Evolutionary conservation across 2,888 invertebrate species (phyloP).

Genomic region (Agrotis puta): DNA sequence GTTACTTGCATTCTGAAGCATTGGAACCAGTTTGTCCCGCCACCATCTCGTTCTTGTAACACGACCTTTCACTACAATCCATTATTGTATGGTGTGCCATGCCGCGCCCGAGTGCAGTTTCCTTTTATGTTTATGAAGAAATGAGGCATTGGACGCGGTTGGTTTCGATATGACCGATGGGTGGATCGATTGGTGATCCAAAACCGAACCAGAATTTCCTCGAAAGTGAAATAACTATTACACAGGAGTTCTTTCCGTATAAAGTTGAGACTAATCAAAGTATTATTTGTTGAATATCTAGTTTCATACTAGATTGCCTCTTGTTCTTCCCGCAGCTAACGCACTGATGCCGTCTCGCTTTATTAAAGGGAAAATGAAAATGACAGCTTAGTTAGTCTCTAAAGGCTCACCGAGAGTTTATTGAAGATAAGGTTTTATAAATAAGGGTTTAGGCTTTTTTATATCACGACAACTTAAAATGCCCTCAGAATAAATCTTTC

Average conservation of each 20-base stretch:
- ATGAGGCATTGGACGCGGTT: slow-evolving; percentile 73
- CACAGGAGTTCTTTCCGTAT: slow-evolving; percentile 34
- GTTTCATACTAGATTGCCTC: background rate
- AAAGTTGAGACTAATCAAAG: slow-evolving; percentile 24
- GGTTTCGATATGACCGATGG: slow-evolving; percentile 46
- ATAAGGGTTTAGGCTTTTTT: slow-evolving; percentile 15
- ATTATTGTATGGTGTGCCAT: slow-evolving; percentile 77
- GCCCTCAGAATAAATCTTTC: slow-evolving; percentile 1
- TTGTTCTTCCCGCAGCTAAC: slow-evolving; percentile 3
- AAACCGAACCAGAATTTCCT: slow-evolving; percentile 71
- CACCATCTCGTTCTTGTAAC: slow-evolving; percentile 83
- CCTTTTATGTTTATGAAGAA: slow-evolving; percentile 61
- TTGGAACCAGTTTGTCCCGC: slow-evolving; percentile 87
- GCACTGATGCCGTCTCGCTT: slow-evolving; percentile 35
- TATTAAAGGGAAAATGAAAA: slow-evolving; percentile 35
- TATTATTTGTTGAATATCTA: background rate
- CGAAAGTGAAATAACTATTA: slow-evolving; percentile 73
- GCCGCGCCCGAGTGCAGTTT: slow-evolving; percentile 65
- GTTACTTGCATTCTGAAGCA: slow-evolving; percentile 89
- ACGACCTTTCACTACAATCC: slow-evolving; percentile 87
- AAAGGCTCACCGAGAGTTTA: slow-evolving; percentile 39
- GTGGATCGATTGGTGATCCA: slow-evolving; percentile 53
- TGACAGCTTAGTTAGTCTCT: slow-evolving; percentile 22
- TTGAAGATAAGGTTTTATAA: slow-evolving; percentile 46
- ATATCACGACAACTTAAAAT: slow-evolving; percentile 28